Percentiles rank a stretch among this genome's conserved stretches.
phyloP scores from a whole-genome alignment of 92 coral and sea anemone species.

The Parazoanthus darwini region DNA sequence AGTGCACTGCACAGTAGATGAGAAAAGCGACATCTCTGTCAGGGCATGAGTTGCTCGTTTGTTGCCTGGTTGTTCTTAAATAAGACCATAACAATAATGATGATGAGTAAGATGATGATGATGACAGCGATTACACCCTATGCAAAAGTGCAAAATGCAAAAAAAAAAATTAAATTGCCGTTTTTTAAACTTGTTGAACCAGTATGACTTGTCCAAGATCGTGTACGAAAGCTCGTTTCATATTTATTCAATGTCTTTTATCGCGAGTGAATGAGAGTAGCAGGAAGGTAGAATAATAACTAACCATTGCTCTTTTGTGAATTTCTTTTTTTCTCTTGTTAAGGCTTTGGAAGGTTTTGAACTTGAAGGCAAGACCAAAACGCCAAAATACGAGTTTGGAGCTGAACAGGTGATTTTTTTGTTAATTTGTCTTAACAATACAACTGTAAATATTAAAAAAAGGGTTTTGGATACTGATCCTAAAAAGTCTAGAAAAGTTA shows the following conservation, averaged over 20 bases:
- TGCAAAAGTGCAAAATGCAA: too few species aligned
- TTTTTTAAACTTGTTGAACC: too few species aligned
- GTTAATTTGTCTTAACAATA: neutral
- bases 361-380: conserved; percentile 79
- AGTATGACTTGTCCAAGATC: neutral
- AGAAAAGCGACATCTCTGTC: neutral
- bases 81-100: too few species aligned
- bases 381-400: conserved; percentile 89
- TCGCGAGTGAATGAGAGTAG: neutral
- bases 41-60: neutral
- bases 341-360: conserved; percentile 95
- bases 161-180: too few species aligned
- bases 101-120: too few species aligned
- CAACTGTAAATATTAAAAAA: neutral
- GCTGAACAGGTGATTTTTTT: conserved; percentile 75
- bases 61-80: too few species aligned
- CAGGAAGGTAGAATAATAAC: neutral
- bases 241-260: neutral
- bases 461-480: too few species aligned
- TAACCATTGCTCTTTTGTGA: neutral
- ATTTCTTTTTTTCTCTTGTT: neutral
- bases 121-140: too few species aligned
- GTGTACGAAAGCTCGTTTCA: neutral
- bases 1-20: neutral
- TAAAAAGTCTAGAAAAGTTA: too few species aligned